These are phyloP conservation scores for Thamnophis elegans DNA, from an alignment of 2,797 vertebrate genomes.

Conservation along the genomic window DNA sequence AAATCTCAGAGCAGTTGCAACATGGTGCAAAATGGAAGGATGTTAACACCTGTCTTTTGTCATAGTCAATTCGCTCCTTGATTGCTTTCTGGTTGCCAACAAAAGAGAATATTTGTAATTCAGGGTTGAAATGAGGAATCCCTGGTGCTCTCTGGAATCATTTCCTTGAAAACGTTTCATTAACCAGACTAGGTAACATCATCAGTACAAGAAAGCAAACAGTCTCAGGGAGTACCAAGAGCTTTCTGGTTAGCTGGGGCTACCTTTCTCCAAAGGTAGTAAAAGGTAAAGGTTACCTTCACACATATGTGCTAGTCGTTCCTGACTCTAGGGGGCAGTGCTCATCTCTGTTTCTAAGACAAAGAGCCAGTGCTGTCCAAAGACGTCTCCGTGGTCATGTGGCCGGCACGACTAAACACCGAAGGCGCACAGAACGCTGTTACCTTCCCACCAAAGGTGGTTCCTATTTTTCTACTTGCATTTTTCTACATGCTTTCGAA, in stretches of 20 bases:
- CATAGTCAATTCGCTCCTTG: background rate
- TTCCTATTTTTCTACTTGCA: no score
- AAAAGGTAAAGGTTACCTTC: no score
- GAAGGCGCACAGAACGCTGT: no score
- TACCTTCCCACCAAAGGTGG: no score
- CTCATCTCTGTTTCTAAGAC: no score
- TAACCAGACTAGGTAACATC: background rate
- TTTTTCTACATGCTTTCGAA: no score
- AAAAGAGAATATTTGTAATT: background rate
- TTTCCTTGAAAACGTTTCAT: background rate
- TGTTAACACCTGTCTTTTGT: background rate
- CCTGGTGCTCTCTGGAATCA: background rate
- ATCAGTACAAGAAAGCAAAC: background rate
- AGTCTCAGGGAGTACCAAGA: background rate
- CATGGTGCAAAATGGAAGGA: background rate
- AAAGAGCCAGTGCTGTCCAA: no score
- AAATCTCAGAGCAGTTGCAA: background rate
- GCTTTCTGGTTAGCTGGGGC: background rate
- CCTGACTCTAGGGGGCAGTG: no score
- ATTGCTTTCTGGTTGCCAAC: background rate
- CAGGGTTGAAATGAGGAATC: background rate
- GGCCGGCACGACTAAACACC: no score
- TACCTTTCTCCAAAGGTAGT: background rate
- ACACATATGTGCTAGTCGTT: no score
- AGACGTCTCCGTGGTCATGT: no score